Percentiles rank a stretch among this genome's conserved stretches.
Conservation (phyloP, 2,113 vertebrate species). For the Gymnocephalus cernua region DNA sequence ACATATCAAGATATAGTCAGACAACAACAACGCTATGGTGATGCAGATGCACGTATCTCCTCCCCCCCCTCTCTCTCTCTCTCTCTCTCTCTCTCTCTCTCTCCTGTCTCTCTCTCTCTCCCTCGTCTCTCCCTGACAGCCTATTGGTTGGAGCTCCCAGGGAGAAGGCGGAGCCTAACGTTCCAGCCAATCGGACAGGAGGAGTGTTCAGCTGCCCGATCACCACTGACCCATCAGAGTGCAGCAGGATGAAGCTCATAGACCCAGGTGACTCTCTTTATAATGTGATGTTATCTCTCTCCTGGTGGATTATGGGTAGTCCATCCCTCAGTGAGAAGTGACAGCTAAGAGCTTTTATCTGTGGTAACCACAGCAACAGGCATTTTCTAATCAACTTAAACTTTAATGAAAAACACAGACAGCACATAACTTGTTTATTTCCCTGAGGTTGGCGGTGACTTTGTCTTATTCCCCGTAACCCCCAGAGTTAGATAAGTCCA, state of each 20-base stretch:
- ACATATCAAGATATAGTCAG: too few relatives aligned
- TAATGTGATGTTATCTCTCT: slow-evolving; percentile 41
- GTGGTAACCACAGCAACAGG: background rate
- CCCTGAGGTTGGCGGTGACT: too few relatives aligned
- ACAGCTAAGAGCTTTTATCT: slow-evolving; percentile 32
- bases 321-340: slow-evolving; percentile 18
- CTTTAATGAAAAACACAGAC: too few relatives aligned
- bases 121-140: slow-evolving; percentile 64
- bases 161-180: slow-evolving; percentile 76
- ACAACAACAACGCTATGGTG: too few relatives aligned
- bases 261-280: slow-evolving; percentile 80
- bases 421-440: too few relatives aligned
- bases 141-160: slow-evolving; percentile 90
- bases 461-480: too few relatives aligned
- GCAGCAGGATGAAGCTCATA: slow-evolving; percentile 85
- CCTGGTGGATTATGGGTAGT: slow-evolving; percentile 48
- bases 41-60: too few relatives aligned
- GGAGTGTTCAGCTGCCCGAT: slow-evolving; percentile 91
- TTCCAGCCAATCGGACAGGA: slow-evolving; percentile 85
- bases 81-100: background rate
- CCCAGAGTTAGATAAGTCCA: too few relatives aligned
- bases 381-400: too few relatives aligned
- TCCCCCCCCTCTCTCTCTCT: too few relatives aligned
- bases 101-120: background rate
- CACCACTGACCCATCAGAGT: slow-evolving; percentile 80